phyloP scores from a whole-genome alignment of 2,113 vertebrate genomes.

The Climacteris rufus region DNA sequence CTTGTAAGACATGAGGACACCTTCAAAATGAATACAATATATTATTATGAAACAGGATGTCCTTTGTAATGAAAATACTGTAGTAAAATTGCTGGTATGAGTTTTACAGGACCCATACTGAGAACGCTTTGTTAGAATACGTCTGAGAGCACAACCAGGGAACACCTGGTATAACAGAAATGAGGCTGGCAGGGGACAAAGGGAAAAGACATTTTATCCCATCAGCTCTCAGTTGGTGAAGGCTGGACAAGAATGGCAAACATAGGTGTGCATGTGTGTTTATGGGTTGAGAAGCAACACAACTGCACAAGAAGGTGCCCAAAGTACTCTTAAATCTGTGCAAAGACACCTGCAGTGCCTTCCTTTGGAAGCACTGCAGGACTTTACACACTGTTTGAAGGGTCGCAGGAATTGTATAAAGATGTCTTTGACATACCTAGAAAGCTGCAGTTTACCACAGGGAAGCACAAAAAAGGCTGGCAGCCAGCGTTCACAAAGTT shows the following conservation, averaged over 20 bases:
- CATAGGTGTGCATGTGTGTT: not conserved
- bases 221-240: not conserved
- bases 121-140: conserved; percentile 8
- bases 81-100: conserved; percentile 8
- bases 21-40: conserved; percentile 54
- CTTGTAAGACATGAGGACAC: conserved; percentile 45
- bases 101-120: conserved; percentile 37
- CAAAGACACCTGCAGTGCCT: conserved; percentile 27
- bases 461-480: not conserved
- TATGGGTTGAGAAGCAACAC: not conserved
- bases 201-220: not conserved
- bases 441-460: conserved; percentile 2
- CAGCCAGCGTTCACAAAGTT: not conserved
- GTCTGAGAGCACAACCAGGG: not conserved
- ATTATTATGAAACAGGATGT: conserved; percentile 41
- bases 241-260: not conserved
- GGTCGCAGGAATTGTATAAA: conserved; percentile 2
- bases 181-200: not conserved
- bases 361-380: not conserved
- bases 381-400: conserved; percentile 9
- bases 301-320: not conserved
- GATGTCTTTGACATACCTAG: not conserved
- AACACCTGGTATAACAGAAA: conserved; percentile 7
- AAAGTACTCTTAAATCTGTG: not conserved
- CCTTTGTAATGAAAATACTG: conserved; percentile 48